A percentile compares a stretch with the other conserved stretches of the same genome.
Conservation (phyloP, 2,113 vertebrate species). For the Oreotrochilus melanogaster region DNA sequence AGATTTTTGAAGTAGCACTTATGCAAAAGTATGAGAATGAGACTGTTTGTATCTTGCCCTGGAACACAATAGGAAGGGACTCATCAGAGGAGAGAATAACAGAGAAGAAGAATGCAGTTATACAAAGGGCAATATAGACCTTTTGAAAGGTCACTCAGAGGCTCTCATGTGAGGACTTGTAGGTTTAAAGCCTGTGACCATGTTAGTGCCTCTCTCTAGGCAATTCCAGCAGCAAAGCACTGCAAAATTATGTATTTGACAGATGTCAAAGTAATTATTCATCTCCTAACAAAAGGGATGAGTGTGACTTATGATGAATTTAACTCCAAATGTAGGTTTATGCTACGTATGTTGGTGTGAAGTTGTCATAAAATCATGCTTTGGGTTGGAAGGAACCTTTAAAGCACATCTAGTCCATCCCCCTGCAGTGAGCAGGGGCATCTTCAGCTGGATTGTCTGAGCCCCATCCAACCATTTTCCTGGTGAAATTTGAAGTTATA, state of each 20-base stretch:
- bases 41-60: neutral
- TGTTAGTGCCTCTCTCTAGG: neutral
- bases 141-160: neutral
- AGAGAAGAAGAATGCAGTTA: neutral
- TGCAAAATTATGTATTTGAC: fast-evolving
- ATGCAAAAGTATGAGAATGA: neutral
- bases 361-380: neutral
- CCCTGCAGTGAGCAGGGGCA: too few relatives aligned
- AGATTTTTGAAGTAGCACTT: neutral
- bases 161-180: neutral
- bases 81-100: neutral
- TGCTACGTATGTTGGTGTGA: neutral
- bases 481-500: neutral
- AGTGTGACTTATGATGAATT: neutral
- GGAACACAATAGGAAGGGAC: neutral
- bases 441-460: too few relatives aligned
- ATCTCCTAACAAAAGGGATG: neutral
- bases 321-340: neutral
- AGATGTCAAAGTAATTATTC: neutral
- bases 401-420: too few relatives aligned
- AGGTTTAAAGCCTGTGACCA: neutral
- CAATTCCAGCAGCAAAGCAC: neutral
- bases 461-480: neutral
- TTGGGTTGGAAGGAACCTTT: too few relatives aligned
- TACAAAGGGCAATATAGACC: too few relatives aligned